These are phyloP conservation scores for Forbesichthys papilliferus DNA, from an alignment of 2,113 vertebrate genomes.

Conservation along the genomic window DNA sequence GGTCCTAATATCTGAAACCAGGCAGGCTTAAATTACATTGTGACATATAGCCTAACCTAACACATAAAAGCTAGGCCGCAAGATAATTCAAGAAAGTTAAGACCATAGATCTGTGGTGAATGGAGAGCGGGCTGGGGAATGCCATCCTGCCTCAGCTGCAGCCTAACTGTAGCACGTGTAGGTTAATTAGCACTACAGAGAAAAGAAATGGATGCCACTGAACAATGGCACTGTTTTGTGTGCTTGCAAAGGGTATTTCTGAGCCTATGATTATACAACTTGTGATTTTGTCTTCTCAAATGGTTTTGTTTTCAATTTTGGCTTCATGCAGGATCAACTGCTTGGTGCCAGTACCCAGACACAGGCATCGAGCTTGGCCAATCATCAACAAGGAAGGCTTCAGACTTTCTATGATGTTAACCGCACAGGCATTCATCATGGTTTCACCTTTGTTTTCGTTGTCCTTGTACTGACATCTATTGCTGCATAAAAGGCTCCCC, in stretches of 20 bases:
- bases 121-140: too few relatives aligned
- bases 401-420: conserved; percentile 3
- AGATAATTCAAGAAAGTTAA: too few relatives aligned
- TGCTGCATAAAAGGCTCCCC: too few relatives aligned
- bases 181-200: background rate
- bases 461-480: background rate
- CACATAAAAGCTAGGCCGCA: too few relatives aligned
- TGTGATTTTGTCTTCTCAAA: conserved; percentile 39
- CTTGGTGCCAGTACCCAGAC: conserved; percentile 42
- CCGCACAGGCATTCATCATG: conserved; percentile 19
- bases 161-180: conserved; percentile 1
- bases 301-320: conserved; percentile 38
- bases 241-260: conserved; percentile 12
- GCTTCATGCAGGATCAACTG: conserved; percentile 37
- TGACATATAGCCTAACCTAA: too few relatives aligned
- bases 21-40: too few relatives aligned
- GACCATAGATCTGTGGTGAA: too few relatives aligned
- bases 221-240: background rate
- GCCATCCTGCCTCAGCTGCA: background rate
- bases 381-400: conserved; percentile 35
- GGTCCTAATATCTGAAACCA: too few relatives aligned
- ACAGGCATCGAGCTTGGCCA: conserved; percentile 36
- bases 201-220: conserved; percentile 2
- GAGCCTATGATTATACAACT: conserved; percentile 26
- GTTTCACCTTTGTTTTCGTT: conserved; percentile 6